A percentile compares a stretch with the other conserved stretches of the same genome.
Conservation (phyloP, 1,140 invertebrate species). For the Drosophila kohkoa region DNA sequence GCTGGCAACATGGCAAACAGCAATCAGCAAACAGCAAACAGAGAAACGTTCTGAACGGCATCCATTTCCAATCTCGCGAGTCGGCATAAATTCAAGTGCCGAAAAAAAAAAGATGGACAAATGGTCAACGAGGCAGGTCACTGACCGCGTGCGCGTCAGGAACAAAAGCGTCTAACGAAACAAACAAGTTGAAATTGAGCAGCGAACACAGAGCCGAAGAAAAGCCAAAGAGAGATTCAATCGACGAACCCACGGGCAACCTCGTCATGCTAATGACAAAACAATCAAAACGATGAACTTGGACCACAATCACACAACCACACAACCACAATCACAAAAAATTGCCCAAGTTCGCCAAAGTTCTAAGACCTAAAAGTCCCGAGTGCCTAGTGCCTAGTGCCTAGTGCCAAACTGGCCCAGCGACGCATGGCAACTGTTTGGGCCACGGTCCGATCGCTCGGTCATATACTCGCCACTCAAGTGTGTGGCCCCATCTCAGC, state of each 20-base stretch:
- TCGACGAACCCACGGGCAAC: constrained; percentile 24
- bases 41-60: constrained; percentile 16
- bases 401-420: constrained; percentile 49
- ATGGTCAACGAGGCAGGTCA: constrained; percentile 38
- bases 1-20: constrained; percentile 4
- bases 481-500: constrained; percentile 7
- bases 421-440: constrained; percentile 64
- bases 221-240: too few relatives aligned
- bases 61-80: constrained; percentile 47
- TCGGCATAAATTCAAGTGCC: constrained; percentile 78
- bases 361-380: neutral
- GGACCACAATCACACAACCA: too few relatives aligned
- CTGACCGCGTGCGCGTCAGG: constrained; percentile 35
- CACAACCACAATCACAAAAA: constrained; percentile 1
- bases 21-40: constrained; percentile 9
- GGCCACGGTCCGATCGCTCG: constrained; percentile 19
- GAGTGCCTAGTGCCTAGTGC: constrained; percentile 1
- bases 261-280: constrained; percentile 75
- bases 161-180: constrained; percentile 20
- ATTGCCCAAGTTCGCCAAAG: constrained; percentile 1
- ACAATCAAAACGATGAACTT: constrained; percentile 63
- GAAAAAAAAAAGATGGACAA: constrained; percentile 30
- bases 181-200: constrained; percentile 14
- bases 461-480: constrained; percentile 49
- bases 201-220: neutral